These are phyloP conservation scores for Arge pagana DNA, from an alignment of 2,888 invertebrate genomes.

Conservation along the genomic window DNA sequence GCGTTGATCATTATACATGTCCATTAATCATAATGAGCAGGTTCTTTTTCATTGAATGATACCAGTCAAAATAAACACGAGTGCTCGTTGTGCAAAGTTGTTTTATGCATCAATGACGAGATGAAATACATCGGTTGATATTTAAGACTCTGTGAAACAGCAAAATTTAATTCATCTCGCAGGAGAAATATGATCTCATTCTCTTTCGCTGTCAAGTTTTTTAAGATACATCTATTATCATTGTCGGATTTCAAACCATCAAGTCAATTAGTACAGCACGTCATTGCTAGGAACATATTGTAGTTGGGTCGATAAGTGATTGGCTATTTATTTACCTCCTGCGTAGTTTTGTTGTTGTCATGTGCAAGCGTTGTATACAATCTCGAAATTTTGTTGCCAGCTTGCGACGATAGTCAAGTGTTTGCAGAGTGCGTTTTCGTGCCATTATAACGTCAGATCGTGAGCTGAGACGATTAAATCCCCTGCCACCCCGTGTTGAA, in stretches of 20 bases:
- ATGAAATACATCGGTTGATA: neutral
- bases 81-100: neutral
- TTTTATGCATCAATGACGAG: neutral
- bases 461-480: slow-evolving; percentile 49
- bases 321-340: slow-evolving; percentile 54
- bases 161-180: slow-evolving; percentile 7
- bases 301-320: slow-evolving; percentile 42
- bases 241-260: slow-evolving; percentile 11
- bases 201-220: neutral
- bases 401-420: slow-evolving; percentile 55
- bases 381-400: slow-evolving; percentile 53
- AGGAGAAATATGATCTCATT: slow-evolving; percentile 8
- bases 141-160: neutral
- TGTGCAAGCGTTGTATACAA: slow-evolving; percentile 55
- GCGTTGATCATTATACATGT: neutral
- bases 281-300: slow-evolving; percentile 4
- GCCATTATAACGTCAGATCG: slow-evolving; percentile 48
- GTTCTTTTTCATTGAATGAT: neutral
- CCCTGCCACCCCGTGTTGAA: slow-evolving; percentile 49
- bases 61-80: neutral
- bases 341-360: slow-evolving; percentile 52
- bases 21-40: slow-evolving; percentile 4
- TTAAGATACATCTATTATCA: slow-evolving; percentile 9
- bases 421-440: slow-evolving; percentile 50
- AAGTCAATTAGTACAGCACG: neutral